Conservation (phyloP, 2,797 vertebrate species). For the Chromis chromis region DNA sequence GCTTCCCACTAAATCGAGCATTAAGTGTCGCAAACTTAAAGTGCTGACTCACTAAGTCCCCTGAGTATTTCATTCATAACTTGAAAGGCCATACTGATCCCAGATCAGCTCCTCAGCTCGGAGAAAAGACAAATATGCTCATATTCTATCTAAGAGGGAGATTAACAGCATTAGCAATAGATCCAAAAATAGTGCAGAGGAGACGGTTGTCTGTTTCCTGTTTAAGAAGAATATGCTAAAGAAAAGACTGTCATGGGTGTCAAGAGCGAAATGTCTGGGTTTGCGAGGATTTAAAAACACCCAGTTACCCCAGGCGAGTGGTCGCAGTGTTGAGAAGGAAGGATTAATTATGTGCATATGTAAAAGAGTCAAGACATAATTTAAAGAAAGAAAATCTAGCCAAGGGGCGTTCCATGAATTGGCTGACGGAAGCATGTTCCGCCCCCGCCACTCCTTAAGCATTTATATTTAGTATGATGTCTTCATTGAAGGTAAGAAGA, state of each 20-base stretch:
- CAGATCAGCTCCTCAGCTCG: conserved; percentile 22
- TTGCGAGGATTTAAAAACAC: conserved; percentile 47
- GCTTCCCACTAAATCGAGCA: conserved; percentile 16
- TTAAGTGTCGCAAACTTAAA: conserved; percentile 48
- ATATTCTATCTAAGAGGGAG: conserved; percentile 46
- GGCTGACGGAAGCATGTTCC: conserved; percentile 35
- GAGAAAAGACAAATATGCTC: conserved; percentile 44
- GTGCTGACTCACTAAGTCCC: conserved; percentile 47
- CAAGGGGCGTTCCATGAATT: conserved; percentile 45
- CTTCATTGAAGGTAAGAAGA: conserved; percentile 23
- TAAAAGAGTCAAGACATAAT: conserved; percentile 46
- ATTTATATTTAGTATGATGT: conserved; percentile 35
- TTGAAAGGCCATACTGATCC: conserved; percentile 54
- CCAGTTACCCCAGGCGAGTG: conserved; percentile 42
- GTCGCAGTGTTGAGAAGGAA: conserved; percentile 30
- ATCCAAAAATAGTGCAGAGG: conserved; percentile 22
- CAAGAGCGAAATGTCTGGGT: conserved; percentile 48
- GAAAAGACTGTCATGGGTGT: conserved; percentile 41
- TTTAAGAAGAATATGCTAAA: conserved; percentile 44
- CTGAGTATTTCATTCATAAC: conserved; percentile 35
- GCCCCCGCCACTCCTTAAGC: conserved; percentile 13
- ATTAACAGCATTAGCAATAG: conserved; percentile 46
- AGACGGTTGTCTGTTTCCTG: conserved; percentile 31
- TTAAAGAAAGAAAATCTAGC: conserved; percentile 39
- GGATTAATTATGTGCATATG: conserved; percentile 62